phyloP scores from a whole-genome alignment of 2,797 vertebrate genomes.

The Choloepus didactylus region DNA sequence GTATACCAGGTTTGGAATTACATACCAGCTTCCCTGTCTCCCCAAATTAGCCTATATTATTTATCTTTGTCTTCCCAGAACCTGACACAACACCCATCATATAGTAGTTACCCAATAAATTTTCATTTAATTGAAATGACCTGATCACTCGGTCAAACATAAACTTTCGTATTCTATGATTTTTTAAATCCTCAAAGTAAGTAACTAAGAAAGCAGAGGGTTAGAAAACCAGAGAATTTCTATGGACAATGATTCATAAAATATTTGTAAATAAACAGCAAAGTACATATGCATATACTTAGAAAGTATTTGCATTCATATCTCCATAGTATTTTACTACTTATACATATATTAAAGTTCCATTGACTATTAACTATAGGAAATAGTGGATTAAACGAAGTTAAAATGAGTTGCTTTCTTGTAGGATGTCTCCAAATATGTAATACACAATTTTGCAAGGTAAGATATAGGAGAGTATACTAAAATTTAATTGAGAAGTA shows the following conservation, averaged over 20 bases:
- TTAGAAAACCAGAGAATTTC: not conserved
- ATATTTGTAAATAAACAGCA: not conserved
- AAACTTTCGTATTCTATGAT: not conserved
- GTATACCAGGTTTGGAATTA: not conserved
- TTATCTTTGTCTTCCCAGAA: not conserved
- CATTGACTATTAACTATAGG: not conserved
- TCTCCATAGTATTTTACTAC: not conserved
- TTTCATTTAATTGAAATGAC: not conserved
- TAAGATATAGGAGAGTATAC: not conserved
- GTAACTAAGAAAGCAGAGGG: not conserved
- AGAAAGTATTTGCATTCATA: not conserved
- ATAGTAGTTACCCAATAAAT: not conserved
- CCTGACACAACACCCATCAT: not conserved
- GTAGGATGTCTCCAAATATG: not conserved
- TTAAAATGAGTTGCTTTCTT: not conserved
- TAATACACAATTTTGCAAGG: not conserved
- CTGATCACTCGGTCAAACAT: not conserved
- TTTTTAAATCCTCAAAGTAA: not conserved
- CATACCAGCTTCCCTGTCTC: not conserved
- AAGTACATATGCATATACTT: not conserved
- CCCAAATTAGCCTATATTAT: not conserved
- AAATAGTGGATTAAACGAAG: not conserved
- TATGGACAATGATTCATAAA: not conserved
- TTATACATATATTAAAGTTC: not conserved
- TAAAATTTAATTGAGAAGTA: not conserved